These are phyloP conservation scores for Clivina fossor DNA, from an alignment of 2,888 invertebrate species.

Conservation along the genomic window DNA sequence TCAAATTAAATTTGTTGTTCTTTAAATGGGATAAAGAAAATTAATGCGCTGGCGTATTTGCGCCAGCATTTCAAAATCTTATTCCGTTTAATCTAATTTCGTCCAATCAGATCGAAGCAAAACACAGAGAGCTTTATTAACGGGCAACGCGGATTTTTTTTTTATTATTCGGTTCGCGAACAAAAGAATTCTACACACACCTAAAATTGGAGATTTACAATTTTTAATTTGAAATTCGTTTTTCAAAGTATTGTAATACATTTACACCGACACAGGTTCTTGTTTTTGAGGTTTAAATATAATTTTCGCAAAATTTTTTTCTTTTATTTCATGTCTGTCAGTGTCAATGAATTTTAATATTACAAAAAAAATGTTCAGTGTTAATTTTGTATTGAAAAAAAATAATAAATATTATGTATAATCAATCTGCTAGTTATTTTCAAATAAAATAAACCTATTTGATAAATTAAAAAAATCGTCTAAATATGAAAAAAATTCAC, in stretches of 20 bases:
- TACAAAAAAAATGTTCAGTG: background rate
- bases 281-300: slow-evolving; percentile 1
- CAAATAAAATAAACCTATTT: background rate
- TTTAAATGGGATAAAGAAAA: slow-evolving; percentile 14
- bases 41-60: slow-evolving; percentile 16
- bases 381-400: background rate
- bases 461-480: no score
- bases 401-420: no score
- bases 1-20: slow-evolving; percentile 24
- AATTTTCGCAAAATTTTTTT: background rate
- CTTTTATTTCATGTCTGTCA: background rate
- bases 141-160: no score
- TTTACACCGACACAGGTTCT: no score
- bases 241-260: no score
- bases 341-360: background rate
- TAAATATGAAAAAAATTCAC: no score
- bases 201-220: no score
- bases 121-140: background rate
- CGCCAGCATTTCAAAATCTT: slow-evolving; percentile 12
- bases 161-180: no score
- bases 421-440: background rate
- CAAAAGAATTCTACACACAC: no score
- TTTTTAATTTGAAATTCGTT: no score
- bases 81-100: slow-evolving; percentile 6
- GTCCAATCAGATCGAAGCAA: slow-evolving; percentile 8